phyloP scores from a whole-genome alignment of 2,888 invertebrate species.

The Eurytoma adleriae region DNA sequence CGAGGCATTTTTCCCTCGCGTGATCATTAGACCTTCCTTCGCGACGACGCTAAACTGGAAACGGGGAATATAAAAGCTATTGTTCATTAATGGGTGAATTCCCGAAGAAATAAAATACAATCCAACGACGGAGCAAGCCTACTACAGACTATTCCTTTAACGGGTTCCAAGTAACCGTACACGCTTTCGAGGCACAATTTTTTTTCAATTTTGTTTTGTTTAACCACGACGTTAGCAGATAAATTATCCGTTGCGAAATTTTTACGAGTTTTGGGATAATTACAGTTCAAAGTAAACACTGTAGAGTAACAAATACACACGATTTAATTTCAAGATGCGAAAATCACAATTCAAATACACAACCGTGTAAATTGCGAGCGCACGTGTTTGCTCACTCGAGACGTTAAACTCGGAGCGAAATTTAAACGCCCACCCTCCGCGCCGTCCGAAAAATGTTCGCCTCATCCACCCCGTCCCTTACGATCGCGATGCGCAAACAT shows the following conservation, averaged over 20 bases:
- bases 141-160: no score
- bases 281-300: no score
- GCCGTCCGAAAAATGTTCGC: not conserved
- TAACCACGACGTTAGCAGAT: no score
- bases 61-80: constrained; percentile 19
- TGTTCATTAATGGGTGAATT: constrained; percentile 46
- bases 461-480: not conserved
- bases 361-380: not conserved
- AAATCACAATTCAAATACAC: not conserved
- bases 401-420: constrained; percentile 15
- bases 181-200: no score
- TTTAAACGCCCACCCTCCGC: constrained; percentile 34
- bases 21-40: constrained; percentile 8
- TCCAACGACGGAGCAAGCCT: not conserved
- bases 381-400: constrained; percentile 25
- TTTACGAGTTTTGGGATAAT: no score
- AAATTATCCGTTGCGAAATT: no score
- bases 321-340: not conserved
- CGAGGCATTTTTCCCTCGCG: not conserved
- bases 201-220: no score
- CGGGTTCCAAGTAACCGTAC: no score
- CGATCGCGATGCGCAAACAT: constrained; percentile 2
- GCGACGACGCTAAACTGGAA: not conserved
- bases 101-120: constrained; percentile 20
- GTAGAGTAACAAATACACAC: not conserved